Evolutionary conservation across 1,140 invertebrate species (phyloP).

Genomic region (Triops cancriformis): DNA sequence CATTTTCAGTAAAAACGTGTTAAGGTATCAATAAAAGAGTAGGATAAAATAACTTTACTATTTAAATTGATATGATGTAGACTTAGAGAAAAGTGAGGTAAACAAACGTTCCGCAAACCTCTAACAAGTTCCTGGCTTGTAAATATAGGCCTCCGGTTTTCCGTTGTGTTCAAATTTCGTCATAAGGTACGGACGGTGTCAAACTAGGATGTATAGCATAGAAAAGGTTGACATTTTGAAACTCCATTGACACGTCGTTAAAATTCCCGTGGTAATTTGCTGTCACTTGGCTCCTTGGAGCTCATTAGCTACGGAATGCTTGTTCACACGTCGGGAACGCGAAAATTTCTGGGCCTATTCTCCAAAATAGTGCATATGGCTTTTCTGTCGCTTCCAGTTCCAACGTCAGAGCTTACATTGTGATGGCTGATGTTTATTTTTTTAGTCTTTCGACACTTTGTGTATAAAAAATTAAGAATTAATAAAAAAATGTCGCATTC

Average conservation of each 20-base stretch:
- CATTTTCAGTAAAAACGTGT: not conserved
- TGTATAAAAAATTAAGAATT: no score
- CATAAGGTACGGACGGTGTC: not conserved
- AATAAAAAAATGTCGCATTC: no score
- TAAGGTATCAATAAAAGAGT: no score
- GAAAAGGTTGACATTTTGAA: not conserved
- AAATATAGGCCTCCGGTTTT: no score
- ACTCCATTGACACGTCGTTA: constrained; percentile 5
- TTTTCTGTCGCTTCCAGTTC: not conserved
- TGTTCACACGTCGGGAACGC: not conserved
- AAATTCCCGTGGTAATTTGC: constrained; percentile 1
- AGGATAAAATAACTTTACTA: no score
- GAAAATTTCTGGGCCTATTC: not conserved
- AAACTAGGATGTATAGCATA: not conserved
- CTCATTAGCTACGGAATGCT: constrained; percentile 9
- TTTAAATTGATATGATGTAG: no score
- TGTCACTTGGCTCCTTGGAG: not conserved
- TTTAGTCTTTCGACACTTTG: no score
- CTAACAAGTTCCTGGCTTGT: no score
- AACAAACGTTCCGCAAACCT: no score
- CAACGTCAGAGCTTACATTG: not conserved
- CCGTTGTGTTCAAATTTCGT: not conserved
- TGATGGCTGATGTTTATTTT: no score
- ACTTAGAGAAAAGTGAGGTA: no score
- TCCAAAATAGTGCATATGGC: not conserved